Evolutionary conservation across 2,888 invertebrate species (phyloP).

Genomic region (Taenaris catops): DNA sequence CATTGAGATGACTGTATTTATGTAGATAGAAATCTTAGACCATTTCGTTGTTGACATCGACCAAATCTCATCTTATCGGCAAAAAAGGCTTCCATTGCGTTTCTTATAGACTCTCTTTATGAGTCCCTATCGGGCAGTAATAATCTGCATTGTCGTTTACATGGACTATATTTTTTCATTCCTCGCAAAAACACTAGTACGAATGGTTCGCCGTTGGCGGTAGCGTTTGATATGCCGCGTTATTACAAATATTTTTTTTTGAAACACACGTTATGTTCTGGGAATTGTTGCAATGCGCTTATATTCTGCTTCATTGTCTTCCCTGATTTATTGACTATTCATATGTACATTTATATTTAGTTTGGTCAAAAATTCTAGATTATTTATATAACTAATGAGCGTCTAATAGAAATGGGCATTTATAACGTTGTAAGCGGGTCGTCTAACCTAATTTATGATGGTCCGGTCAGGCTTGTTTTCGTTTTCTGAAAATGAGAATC

Average conservation of each 20-base stretch:
- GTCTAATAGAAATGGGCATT: too few species aligned
- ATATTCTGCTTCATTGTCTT: constrained; percentile 40
- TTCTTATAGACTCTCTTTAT: constrained; percentile 53
- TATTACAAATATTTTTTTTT: constrained; percentile 46
- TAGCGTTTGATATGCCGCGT: constrained; percentile 47
- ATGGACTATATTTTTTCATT: constrained; percentile 62
- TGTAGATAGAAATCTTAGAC: constrained; percentile 17
- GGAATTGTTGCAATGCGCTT: constrained; percentile 40
- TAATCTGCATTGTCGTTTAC: constrained; percentile 67
- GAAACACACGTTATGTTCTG: constrained; percentile 37
- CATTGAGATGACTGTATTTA: constrained; percentile 38
- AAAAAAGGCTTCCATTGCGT: constrained; percentile 42
- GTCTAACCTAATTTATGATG: constrained; percentile 23
- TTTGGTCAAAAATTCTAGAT: too few species aligned
- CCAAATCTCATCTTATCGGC: constrained; percentile 37
- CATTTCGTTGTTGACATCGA: constrained; percentile 26
- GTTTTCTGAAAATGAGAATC: constrained; percentile 21
- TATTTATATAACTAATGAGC: too few species aligned
- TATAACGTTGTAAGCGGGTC: too few species aligned
- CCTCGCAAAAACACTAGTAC: constrained; percentile 40
- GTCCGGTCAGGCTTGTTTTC: constrained; percentile 21
- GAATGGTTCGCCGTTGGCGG: constrained; percentile 44
- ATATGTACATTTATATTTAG: constrained; percentile 7
- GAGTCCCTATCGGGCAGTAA: constrained; percentile 56
- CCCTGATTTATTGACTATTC: constrained; percentile 14